Evolutionary conservation across 2,797 vertebrate genomes (phyloP).

Genomic region (Dendrocincla tyrannina): DNA sequence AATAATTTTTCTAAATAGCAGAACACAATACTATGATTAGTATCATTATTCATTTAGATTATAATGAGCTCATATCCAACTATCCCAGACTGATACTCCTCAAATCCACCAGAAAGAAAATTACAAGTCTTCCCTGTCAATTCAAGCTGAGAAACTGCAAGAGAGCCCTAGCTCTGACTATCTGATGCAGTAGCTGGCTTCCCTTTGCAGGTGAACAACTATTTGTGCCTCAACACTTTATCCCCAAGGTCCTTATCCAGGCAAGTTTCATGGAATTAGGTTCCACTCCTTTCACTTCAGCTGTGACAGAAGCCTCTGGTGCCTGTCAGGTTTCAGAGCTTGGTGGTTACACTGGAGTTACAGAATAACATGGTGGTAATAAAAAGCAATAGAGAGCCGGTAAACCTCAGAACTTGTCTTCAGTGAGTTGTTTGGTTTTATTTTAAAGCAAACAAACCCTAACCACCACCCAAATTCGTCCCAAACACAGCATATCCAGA

Average conservation of each 20-base stretch:
- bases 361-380: neutral
- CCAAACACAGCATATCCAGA: neutral
- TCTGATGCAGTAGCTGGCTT: neutral
- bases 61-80: neutral
- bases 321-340: neutral
- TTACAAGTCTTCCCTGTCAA: neutral
- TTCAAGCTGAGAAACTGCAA: neutral
- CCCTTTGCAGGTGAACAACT: neutral
- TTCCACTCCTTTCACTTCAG: neutral
- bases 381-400: neutral
- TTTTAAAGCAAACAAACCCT: neutral
- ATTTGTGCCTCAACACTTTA: neutral
- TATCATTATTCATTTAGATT: neutral
- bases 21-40: neutral
- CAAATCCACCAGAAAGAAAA: neutral
- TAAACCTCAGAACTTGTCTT: neutral
- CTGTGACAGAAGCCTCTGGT: neutral
- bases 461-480: neutral
- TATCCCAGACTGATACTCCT: neutral
- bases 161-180: neutral
- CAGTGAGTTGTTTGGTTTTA: neutral
- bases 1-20: neutral
- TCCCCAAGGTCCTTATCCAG: neutral
- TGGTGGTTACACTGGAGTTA: neutral
- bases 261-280: neutral